Percentiles rank a stretch among this genome's conserved stretches.
Evolutionary conservation across 2,888 invertebrate species (phyloP).

Genomic region (Sympetrum striolatum): DNA sequence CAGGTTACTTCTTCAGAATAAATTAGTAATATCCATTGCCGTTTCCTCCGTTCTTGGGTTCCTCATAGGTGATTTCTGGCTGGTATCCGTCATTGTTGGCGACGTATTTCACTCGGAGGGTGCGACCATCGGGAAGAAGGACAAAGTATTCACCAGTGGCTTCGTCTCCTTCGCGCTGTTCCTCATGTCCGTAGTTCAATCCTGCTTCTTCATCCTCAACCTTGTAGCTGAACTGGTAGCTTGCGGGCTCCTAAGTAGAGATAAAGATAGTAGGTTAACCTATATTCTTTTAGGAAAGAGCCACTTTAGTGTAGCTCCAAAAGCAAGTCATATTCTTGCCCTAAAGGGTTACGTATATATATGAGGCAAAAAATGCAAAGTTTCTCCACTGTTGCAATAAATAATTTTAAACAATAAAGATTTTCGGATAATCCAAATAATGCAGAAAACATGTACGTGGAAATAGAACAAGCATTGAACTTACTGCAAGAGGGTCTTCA

Average conservation of each 20-base stretch:
- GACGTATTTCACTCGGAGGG: slow-evolving; percentile 84
- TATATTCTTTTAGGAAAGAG: no score
- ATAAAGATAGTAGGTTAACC: background rate
- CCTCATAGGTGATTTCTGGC: slow-evolving; percentile 83
- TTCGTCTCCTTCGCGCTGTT: slow-evolving; percentile 81
- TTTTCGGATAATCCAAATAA: no score
- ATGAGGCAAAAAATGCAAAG: no score
- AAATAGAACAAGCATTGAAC: background rate
- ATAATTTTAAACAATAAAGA: no score
- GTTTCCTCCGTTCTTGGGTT: background rate
- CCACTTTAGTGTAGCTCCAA: no score
- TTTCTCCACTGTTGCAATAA: no score
- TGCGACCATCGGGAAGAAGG: slow-evolving; percentile 84
- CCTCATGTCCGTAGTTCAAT: slow-evolving; percentile 83
- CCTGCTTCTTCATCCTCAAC: slow-evolving; percentile 81
- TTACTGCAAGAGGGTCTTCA: slow-evolving; percentile 44
- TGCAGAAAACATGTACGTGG: no score
- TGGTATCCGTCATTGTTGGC: slow-evolving; percentile 83
- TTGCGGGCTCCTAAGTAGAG: slow-evolving; percentile 75
- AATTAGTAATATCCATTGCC: no score
- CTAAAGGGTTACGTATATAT: no score
- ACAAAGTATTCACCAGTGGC: slow-evolving; percentile 87
- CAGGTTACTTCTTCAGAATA: no score
- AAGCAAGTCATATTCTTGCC: no score
- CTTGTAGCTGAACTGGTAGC: slow-evolving; percentile 86